A percentile compares a stretch with the other conserved stretches of the same genome.
Conservation (phyloP, 2,888 invertebrate species). For the Volucella inanis region DNA sequence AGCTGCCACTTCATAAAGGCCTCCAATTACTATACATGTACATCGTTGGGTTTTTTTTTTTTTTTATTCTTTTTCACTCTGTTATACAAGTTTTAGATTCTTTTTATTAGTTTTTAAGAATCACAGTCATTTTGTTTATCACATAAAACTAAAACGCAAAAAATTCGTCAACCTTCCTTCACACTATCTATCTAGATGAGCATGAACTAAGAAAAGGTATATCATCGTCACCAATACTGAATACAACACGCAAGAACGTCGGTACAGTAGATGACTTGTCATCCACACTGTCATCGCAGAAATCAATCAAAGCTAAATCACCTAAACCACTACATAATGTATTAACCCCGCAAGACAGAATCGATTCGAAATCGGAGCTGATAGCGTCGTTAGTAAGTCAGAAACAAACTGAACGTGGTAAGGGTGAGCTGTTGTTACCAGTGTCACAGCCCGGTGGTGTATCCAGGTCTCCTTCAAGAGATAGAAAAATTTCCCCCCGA, state of each 20-base stretch:
- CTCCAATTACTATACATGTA: not conserved
- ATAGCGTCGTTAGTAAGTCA: conserved; percentile 60
- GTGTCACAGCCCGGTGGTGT: conserved; percentile 18
- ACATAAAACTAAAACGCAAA: conserved; percentile 61
- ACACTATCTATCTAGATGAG: conserved; percentile 70
- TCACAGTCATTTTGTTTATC: conserved; percentile 51
- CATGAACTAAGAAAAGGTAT: conserved; percentile 71
- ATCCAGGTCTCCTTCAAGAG: conserved; percentile 9
- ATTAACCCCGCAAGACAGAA: conserved; percentile 65
- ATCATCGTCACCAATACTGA: conserved; percentile 66
- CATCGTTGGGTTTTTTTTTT: conserved; percentile 57
- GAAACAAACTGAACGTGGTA: conserved; percentile 51
- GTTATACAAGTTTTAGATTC: not conserved
- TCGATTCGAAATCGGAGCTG: conserved; percentile 64
- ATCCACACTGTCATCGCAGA: conserved; percentile 52
- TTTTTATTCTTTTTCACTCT: conserved; percentile 2
- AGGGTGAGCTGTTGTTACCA: conserved; percentile 40
- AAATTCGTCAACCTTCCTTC: conserved; percentile 60
- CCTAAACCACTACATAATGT: conserved; percentile 66
- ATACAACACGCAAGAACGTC: conserved; percentile 34
- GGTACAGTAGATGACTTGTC: conserved; percentile 58
- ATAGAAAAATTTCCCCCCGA: not conserved
- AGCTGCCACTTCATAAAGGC: conserved; percentile 10
- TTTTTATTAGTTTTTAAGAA: conserved; percentile 46
- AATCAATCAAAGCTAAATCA: conserved; percentile 57